These are phyloP conservation scores for Manduca sexta DNA, from an alignment of 1,140 invertebrate genomes.

Conservation along the genomic window DNA sequence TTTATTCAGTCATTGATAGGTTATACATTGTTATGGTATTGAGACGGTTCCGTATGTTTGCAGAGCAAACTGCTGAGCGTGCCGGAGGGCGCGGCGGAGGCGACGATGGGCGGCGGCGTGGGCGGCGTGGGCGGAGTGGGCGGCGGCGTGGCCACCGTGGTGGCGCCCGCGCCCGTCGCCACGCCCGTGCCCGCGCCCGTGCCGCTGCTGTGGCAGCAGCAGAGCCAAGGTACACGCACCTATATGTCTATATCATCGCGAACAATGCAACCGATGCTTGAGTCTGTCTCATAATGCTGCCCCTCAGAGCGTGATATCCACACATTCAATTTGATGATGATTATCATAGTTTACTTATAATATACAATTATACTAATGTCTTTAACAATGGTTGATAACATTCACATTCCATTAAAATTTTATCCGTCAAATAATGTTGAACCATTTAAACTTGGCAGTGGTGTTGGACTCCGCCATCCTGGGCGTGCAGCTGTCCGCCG, in stretches of 20 bases:
- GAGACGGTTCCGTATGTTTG: no score
- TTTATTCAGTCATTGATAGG: no score
- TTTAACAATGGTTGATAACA: no score
- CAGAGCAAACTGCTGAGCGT: conserved; percentile 4
- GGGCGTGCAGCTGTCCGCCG: conserved; percentile 45
- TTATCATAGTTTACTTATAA: no score
- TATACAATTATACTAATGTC: no score
- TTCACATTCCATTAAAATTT: no score
- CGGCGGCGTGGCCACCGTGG: neutral
- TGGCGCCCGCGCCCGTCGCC: conserved; percentile 17
- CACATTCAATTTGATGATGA: neutral
- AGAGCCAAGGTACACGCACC: conserved; percentile 42
- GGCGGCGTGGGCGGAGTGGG: conserved; percentile 7
- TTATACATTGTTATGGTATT: no score
- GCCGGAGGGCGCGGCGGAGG: conserved; percentile 2
- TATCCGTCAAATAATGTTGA: neutral
- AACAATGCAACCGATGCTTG: no score
- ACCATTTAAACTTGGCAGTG: conserved; percentile 25
- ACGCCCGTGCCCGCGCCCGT: conserved; percentile 35
- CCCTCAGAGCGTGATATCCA: no score
- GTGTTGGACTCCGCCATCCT: conserved; percentile 56
- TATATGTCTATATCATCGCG: no score
- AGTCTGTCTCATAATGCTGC: no score
- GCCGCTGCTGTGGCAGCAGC: conserved; percentile 55
- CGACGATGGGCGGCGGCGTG: conserved; percentile 3